phyloP scores from a whole-genome alignment of 1,140 invertebrate genomes.

The Helicoverpa zea region DNA sequence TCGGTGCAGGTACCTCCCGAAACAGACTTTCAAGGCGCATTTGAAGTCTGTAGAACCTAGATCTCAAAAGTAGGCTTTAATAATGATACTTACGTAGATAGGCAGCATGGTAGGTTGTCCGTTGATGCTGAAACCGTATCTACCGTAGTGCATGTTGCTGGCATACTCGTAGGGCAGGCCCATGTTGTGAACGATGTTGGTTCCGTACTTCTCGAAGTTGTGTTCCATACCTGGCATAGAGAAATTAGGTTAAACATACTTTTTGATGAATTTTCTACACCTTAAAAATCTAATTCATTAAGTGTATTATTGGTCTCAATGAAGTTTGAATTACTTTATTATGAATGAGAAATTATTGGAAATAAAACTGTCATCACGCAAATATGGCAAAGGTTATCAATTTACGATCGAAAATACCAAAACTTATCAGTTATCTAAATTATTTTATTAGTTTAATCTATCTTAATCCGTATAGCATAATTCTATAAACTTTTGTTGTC shows the following conservation, averaged over 20 bases:
- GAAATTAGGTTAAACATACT: neutral
- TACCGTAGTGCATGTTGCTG: conserved; percentile 94
- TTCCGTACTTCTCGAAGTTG: conserved; percentile 90
- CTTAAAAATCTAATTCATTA: neutral
- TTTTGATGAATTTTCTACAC: neutral
- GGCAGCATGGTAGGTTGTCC: conserved; percentile 88
- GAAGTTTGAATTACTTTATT: no score
- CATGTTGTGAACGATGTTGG: conserved; percentile 86
- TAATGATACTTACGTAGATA: neutral
- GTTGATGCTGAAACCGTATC: conserved; percentile 91
- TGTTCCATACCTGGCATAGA: conserved; percentile 86
- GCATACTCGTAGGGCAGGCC: conserved; percentile 92
- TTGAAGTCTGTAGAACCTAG: no score
- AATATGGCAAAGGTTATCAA: conserved; percentile 13
- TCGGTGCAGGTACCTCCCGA: no score
- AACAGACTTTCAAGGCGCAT: no score
- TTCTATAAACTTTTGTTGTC: conserved; percentile 36
- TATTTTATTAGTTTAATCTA: conserved; percentile 36
- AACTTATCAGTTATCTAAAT: neutral
- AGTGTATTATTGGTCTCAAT: neutral
- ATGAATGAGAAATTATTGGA: neutral
- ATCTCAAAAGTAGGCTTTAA: neutral
- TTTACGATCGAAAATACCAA: neutral
- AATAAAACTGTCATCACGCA: neutral
- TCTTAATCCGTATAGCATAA: conserved; percentile 31